Conservation (phyloP, 1,140 invertebrate species). For the Apis florea region DNA sequence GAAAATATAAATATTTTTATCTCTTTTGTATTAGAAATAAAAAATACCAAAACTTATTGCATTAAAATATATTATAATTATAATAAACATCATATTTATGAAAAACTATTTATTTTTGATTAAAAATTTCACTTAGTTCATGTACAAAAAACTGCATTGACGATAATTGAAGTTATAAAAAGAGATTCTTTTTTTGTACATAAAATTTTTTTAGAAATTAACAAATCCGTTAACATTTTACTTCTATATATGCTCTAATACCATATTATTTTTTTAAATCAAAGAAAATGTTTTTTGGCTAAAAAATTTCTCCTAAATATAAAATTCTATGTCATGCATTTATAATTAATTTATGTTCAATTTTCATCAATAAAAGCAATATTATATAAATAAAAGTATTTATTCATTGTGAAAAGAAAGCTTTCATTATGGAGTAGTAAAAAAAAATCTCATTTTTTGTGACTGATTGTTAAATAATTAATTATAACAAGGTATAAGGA, state of each 20-base stretch:
- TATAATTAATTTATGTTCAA: constrained; percentile 30
- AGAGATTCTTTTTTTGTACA: constrained; percentile 30
- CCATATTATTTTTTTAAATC: constrained; percentile 23
- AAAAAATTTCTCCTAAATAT: constrained; percentile 47
- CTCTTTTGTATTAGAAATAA: not conserved
- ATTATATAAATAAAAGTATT: constrained; percentile 14
- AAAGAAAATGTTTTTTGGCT: constrained; percentile 37
- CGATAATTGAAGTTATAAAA: constrained; percentile 53
- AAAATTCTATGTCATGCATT: constrained; percentile 64
- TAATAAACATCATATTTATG: constrained; percentile 43
- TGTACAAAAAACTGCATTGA: constrained; percentile 58
- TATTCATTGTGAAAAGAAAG: constrained; percentile 11
- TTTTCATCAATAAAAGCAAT: not conserved
- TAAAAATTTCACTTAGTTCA: constrained; percentile 46
- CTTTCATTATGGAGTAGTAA: constrained; percentile 7
- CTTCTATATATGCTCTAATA: constrained; percentile 20
- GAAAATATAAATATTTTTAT: not conserved
- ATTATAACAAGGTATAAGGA: constrained; percentile 55
- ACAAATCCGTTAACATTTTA: constrained; percentile 40
- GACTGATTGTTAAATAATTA: constrained; percentile 65
- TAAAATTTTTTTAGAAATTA: constrained; percentile 50
- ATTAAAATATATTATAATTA: not conserved
- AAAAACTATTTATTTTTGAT: constrained; percentile 70
- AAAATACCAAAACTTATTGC: not conserved
- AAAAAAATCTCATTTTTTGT: constrained; percentile 1